These are phyloP conservation scores for Psittacula derbiana DNA, from an alignment of 2,797 vertebrate species.

Conservation along the genomic window DNA sequence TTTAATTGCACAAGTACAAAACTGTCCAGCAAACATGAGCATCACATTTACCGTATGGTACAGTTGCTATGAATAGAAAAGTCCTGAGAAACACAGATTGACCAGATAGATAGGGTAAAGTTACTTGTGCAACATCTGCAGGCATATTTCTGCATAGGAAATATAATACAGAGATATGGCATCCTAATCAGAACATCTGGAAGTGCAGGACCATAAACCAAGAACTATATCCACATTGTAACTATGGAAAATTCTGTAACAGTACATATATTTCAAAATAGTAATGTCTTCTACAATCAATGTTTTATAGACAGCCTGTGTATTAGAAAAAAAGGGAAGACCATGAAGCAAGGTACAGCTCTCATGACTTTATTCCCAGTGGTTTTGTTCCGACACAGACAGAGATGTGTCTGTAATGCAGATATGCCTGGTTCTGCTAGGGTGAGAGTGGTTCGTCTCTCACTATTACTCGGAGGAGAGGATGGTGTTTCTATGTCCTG, in stretches of 20 bases:
- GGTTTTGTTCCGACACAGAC: neutral
- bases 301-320: neutral
- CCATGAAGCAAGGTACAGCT: neutral
- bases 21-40: neutral
- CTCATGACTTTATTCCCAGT: neutral
- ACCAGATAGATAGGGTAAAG: neutral
- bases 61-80: neutral
- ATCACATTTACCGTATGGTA: neutral
- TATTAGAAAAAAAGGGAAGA: neutral
- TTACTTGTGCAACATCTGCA: neutral
- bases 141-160: neutral
- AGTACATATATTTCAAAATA: neutral
- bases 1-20: neutral
- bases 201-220: neutral
- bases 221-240: neutral
- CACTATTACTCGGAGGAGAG: neutral
- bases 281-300: neutral
- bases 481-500: neutral
- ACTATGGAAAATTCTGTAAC: neutral
- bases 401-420: neutral
- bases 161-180: neutral
- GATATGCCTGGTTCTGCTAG: neutral
- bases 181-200: accelerated
- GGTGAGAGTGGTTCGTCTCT: neutral
- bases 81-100: neutral